Conservation (phyloP, 2,113 vertebrate genomes). For the Carassius carassius region DNA sequence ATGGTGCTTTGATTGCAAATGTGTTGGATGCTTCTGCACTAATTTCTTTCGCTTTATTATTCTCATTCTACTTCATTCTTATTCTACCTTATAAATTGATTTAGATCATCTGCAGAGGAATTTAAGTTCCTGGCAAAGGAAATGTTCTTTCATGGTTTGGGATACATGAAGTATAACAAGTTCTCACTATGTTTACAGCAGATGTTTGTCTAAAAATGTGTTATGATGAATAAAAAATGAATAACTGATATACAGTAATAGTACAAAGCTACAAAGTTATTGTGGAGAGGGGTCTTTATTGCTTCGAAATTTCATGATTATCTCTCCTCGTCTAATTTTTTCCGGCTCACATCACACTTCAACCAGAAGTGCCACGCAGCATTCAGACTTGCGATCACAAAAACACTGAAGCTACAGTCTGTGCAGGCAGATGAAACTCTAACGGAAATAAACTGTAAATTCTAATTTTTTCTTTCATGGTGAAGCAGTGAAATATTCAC, state of each 20-base stretch:
- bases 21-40: neutral
- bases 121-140: neutral
- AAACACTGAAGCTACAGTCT: constrained; percentile 2
- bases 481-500: neutral
- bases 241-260: neutral
- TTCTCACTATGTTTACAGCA: neutral
- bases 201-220: neutral
- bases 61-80: neutral
- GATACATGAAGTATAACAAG: neutral
- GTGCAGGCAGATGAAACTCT: neutral
- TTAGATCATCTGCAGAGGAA: neutral
- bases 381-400: neutral
- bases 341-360: neutral
- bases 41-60: neutral
- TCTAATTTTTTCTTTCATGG: constrained; percentile 43
- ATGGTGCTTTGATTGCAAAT: neutral
- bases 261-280: neutral
- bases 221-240: too few species aligned
- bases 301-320: neutral
- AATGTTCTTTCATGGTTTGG: neutral
- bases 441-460: neutral
- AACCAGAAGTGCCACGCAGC: neutral
- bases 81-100: neutral
- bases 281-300: neutral
- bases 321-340: neutral